phyloP scores from a whole-genome alignment of 2,797 vertebrate genomes.

The Trematomus bernacchii region DNA sequence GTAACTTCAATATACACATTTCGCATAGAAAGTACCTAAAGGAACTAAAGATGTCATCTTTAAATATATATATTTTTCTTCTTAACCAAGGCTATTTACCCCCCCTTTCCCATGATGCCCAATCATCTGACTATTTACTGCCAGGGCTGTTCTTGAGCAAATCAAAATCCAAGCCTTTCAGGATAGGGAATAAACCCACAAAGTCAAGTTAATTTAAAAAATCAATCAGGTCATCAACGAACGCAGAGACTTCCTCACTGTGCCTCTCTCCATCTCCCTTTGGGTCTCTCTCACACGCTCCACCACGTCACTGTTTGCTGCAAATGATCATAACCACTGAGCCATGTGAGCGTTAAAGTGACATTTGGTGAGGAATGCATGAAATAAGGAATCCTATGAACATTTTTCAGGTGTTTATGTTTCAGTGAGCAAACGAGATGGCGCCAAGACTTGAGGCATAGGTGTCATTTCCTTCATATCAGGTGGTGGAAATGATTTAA shows the following conservation, averaged over 20 bases:
- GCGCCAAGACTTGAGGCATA: constrained; percentile 12
- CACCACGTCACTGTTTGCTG: constrained; percentile 14
- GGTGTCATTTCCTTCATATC: constrained; percentile 57
- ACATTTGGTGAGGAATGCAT: constrained; percentile 61
- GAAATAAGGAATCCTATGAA: constrained; percentile 64
- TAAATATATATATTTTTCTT: no score
- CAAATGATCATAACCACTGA: constrained; percentile 57
- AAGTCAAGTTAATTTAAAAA: constrained; percentile 67
- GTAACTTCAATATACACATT: no score
- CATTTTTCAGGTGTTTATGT: constrained; percentile 64
- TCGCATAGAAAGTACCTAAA: neutral
- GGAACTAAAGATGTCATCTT: neutral
- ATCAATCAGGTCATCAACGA: constrained; percentile 65
- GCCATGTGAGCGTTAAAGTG: constrained; percentile 51
- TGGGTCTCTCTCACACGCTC: constrained; percentile 9
- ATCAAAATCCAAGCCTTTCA: constrained; percentile 25
- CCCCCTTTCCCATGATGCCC: neutral
- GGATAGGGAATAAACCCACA: constrained; percentile 44
- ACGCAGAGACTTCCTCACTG: constrained; percentile 42
- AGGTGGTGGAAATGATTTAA: constrained; percentile 59
- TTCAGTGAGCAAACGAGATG: constrained; percentile 59
- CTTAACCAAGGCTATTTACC: neutral
- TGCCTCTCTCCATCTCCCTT: constrained; percentile 43
- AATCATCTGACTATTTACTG: constrained; percentile 18
- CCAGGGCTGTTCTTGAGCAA: constrained; percentile 25